Conservation (phyloP, 2,113 vertebrate species). For the Cottus gobio region DNA sequence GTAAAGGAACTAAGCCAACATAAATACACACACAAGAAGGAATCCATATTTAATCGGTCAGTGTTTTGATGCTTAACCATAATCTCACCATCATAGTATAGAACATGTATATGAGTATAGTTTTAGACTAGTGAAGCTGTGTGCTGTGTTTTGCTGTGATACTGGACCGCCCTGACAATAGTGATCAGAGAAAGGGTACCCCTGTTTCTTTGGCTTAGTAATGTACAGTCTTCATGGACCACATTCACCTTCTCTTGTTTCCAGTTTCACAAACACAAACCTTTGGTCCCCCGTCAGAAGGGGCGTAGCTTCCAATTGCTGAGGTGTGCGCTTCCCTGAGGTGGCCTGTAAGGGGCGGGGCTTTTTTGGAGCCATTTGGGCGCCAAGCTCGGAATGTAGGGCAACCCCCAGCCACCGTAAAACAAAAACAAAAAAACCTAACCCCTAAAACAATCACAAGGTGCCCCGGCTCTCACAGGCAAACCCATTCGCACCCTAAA, state of each 20-base stretch:
- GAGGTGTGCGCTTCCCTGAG: slow-evolving; percentile 65
- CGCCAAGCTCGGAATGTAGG: slow-evolving; percentile 85
- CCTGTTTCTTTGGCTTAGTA: slow-evolving; percentile 31
- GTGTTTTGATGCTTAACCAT: slow-evolving; percentile 32
- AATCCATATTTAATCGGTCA: slow-evolving; percentile 6
- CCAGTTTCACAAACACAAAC: slow-evolving; percentile 27
- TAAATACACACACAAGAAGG: not conserved
- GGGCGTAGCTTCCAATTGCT: slow-evolving; percentile 54
- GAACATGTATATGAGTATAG: slow-evolving; percentile 12
- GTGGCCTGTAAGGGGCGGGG: slow-evolving; percentile 81
- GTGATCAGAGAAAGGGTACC: slow-evolving; percentile 19
- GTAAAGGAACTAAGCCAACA: slow-evolving; percentile 35
- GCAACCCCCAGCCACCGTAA: slow-evolving; percentile 74
- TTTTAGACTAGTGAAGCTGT: slow-evolving; percentile 48
- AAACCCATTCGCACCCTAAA: slow-evolving; percentile 70
- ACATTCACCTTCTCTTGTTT: slow-evolving; percentile 45
- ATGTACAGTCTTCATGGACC: slow-evolving; percentile 39
- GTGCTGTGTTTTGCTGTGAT: slow-evolving; percentile 49
- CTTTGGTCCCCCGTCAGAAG: slow-evolving; percentile 46
- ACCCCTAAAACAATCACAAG: slow-evolving; percentile 43
- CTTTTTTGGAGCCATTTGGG: slow-evolving; percentile 82
- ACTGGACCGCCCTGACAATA: slow-evolving; percentile 20
- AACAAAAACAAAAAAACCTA: slow-evolving; percentile 12
- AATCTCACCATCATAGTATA: slow-evolving; percentile 4
- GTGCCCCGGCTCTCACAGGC: slow-evolving; percentile 83